A percentile compares a stretch with the other conserved stretches of the same genome.
Conservation (phyloP, 2,888 invertebrate species). For the Hylaea fasciaria region DNA sequence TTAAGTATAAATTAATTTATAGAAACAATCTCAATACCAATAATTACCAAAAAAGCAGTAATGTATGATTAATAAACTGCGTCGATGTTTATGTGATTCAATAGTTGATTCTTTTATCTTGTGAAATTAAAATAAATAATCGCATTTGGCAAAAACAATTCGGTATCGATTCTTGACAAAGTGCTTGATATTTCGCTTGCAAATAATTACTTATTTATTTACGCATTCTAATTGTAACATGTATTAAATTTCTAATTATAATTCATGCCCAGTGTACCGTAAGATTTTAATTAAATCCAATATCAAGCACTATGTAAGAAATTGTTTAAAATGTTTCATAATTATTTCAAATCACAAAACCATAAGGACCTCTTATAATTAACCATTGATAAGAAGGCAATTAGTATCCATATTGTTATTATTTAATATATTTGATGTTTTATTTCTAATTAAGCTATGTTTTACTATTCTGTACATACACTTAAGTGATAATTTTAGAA, state of each 20-base stretch:
- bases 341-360: conserved; percentile 78
- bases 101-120: conserved; percentile 69
- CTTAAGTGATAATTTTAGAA: conserved; percentile 78
- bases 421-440: conserved; percentile 85
- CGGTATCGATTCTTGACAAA: conserved; percentile 55
- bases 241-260: conserved; percentile 29
- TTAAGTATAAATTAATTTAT: conserved; percentile 85
- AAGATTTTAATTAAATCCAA: conserved; percentile 36
- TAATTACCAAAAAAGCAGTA: conserved; percentile 85
- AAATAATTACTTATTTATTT: conserved; percentile 43
- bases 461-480: conserved; percentile 81
- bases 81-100: conserved; percentile 77
- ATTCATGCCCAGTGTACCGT: conserved; percentile 50
- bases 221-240: conserved; percentile 34
- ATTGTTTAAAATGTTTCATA: conserved; percentile 51
- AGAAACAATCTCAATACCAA: conserved; percentile 85
- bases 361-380: conserved; percentile 85
- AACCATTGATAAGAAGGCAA: conserved; percentile 85
- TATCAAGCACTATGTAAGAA: conserved; percentile 63
- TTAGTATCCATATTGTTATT: conserved; percentile 84
- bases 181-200: conserved; percentile 58
- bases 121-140: conserved; percentile 46
- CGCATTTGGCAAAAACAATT: conserved; percentile 55
- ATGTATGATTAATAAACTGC: conserved; percentile 80
- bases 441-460: conserved; percentile 82